Evolutionary conservation across 1,140 invertebrate genomes (phyloP).

Genomic region (Samia ricini): DNA sequence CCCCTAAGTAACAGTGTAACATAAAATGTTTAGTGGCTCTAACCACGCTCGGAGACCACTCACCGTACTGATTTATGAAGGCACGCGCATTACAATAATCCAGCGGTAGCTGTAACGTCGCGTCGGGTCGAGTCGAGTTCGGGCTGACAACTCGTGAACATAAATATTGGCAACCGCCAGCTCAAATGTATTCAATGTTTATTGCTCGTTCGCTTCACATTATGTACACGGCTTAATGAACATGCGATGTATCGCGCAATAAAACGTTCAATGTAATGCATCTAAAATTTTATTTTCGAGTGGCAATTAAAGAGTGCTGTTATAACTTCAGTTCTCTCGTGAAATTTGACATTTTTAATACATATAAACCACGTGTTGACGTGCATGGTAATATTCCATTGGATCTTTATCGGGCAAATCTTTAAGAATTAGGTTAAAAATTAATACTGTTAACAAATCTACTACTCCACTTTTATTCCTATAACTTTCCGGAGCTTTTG

Average conservation of each 20-base stretch:
- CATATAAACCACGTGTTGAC: no score
- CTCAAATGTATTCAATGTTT: not conserved
- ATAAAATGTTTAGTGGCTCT: not conserved
- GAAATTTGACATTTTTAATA: not conserved
- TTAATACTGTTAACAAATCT: no score
- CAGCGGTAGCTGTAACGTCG: not conserved
- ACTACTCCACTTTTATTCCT: no score
- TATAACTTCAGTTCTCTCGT: not conserved
- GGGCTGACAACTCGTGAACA: not conserved
- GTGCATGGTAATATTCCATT: no score
- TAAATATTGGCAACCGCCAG: not conserved
- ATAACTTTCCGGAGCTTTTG: no score
- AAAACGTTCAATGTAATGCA: not conserved
- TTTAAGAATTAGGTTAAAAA: no score
- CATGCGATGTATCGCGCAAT: not conserved
- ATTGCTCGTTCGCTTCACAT: slow-evolving; percentile 1
- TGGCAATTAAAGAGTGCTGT: not conserved
- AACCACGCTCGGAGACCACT: not conserved
- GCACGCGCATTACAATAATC: not conserved
- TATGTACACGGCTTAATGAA: not conserved
- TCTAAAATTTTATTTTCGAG: not conserved
- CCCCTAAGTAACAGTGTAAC: not conserved
- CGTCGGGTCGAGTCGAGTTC: no score
- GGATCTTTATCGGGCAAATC: no score
- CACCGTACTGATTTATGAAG: not conserved